Evolutionary conservation across 2,888 invertebrate genomes (phyloP).

Genomic region (Dugesia japonica): DNA sequence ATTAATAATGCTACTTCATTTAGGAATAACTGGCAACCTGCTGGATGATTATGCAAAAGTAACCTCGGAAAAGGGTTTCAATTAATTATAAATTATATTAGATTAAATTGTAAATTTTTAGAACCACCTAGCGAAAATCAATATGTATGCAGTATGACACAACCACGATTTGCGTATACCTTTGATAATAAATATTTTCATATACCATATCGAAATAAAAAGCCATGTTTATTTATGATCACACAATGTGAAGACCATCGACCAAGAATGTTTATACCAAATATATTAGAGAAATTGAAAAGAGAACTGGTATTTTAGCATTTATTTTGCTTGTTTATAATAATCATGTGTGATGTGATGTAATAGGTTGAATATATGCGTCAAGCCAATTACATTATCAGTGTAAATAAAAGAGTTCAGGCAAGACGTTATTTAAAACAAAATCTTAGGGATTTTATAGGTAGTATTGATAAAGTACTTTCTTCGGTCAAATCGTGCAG

Average conservation of each 20-base stretch:
- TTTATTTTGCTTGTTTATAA: neutral
- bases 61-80: neutral
- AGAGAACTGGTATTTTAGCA: slow-evolving; percentile 4
- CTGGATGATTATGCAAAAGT: neutral
- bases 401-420: neutral
- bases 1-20: no score
- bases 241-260: slow-evolving; percentile 37
- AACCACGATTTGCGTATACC: neutral
- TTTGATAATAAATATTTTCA: slow-evolving; percentile 36
- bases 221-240: slow-evolving; percentile 38
- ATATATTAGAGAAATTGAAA: slow-evolving; percentile 36
- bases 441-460: neutral
- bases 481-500: slow-evolving; percentile 16
- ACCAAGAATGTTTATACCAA: slow-evolving; percentile 37
- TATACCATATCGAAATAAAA: slow-evolving; percentile 36
- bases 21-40: neutral
- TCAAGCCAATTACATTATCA: neutral
- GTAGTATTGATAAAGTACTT: neutral
- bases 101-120: neutral
- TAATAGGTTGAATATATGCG: neutral
- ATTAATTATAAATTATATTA: no score
- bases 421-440: neutral
- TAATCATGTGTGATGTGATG: neutral
- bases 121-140: neutral
- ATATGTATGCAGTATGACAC: slow-evolving; percentile 25